Conservation (phyloP, 2,888 invertebrate genomes). For the Pyrrhia umbra region DNA sequence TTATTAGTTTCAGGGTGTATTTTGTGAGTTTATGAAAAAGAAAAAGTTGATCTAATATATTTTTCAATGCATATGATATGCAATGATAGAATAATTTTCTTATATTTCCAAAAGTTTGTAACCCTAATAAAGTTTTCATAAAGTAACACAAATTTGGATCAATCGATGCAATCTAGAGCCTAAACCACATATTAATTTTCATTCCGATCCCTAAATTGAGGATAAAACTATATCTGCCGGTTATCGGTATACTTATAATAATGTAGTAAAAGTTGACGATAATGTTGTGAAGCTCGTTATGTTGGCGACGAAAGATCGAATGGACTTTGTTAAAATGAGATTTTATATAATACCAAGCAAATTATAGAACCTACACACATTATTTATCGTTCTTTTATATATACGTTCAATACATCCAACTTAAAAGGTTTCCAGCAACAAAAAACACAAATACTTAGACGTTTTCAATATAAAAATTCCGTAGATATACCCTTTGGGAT, state of each 20-base stretch:
- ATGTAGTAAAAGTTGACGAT: neutral
- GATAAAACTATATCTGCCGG: neutral
- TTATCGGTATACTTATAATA: neutral
- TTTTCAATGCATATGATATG: too few species aligned
- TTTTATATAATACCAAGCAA: neutral
- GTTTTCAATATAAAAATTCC: slow-evolving; percentile 68
- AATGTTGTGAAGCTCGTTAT: neutral
- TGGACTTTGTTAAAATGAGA: neutral
- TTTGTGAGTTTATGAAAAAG: too few species aligned
- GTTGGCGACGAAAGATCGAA: neutral
- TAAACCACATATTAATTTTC: slow-evolving; percentile 20
- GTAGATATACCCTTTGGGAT: slow-evolving; percentile 53
- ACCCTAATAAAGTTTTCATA: neutral
- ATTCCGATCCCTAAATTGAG: slow-evolving; percentile 7
- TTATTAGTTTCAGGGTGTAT: too few species aligned
- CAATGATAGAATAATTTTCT: too few species aligned
- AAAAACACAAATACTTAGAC: slow-evolving; percentile 43
- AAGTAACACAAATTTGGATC: too few species aligned
- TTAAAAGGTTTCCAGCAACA: slow-evolving; percentile 39
- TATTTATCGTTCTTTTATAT: neutral
- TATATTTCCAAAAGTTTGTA: too few species aligned
- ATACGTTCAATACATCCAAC: slow-evolving; percentile 1
- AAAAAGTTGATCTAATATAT: too few species aligned
- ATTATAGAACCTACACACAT: neutral
- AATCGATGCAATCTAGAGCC: too few species aligned